These are phyloP conservation scores for Allacma fusca DNA, from an alignment of 2,888 invertebrate genomes.

Conservation along the genomic window DNA sequence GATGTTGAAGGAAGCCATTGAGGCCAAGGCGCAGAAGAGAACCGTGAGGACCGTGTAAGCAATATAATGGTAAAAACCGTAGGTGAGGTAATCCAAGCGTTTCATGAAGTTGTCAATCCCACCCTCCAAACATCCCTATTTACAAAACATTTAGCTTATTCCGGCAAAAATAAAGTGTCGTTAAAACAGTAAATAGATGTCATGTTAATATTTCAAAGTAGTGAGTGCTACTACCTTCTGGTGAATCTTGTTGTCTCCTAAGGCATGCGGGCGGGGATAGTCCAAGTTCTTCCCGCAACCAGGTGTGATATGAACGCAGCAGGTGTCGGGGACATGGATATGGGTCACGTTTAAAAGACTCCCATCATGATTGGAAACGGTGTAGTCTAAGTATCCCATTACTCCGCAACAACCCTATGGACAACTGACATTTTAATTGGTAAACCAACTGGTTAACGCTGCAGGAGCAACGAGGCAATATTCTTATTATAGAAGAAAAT, in stretches of 20 bases:
- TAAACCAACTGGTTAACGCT: too few species aligned
- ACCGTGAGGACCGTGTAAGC: neutral
- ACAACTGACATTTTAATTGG: too few species aligned
- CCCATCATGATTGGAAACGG: neutral
- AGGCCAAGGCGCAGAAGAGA: neutral
- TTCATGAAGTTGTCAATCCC: neutral
- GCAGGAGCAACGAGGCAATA: neutral
- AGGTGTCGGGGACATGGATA: conserved; percentile 9
- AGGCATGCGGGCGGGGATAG: neutral
- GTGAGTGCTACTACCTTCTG: too few species aligned
- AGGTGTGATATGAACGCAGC: neutral
- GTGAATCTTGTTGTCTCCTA: neutral
- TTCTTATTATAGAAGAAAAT: too few species aligned
- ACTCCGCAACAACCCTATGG: neutral
- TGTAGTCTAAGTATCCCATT: neutral
- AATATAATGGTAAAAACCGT: conserved; percentile 16
- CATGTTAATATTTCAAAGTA: too few species aligned
- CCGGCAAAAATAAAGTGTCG: too few species aligned
- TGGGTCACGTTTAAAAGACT: neutral
- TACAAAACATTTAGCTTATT: neutral
- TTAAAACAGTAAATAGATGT: too few species aligned
- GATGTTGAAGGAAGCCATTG: neutral
- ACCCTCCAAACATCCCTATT: neutral
- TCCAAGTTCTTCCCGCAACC: conserved; percentile 20
- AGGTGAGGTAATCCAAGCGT: neutral